Evolutionary conservation across 2,888 invertebrate genomes (phyloP).

Genomic region (Diabrotica balteata): DNA sequence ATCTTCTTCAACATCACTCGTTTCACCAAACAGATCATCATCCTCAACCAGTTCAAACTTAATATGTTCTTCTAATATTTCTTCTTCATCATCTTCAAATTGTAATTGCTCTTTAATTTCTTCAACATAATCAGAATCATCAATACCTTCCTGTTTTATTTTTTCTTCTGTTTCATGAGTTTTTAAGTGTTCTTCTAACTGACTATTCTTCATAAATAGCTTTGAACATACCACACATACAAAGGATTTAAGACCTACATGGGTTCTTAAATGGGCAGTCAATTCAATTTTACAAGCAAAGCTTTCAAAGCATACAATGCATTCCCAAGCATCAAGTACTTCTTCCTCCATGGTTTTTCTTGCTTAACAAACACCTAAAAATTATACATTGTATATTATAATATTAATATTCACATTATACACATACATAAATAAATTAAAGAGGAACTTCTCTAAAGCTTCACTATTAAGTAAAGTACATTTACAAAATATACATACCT

Average conservation of each 20-base stretch:
- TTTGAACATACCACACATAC: conserved; percentile 17
- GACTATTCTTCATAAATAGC: conserved; percentile 18
- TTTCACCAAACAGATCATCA: conserved; percentile 7
- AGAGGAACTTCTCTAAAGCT: not conserved
- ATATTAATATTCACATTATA: too few relatives aligned
- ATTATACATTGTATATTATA: too few relatives aligned
- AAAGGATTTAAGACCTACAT: conserved; percentile 22
- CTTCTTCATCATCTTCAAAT: not conserved
- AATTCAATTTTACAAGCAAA: conserved; percentile 20
- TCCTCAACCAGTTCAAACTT: conserved; percentile 21
- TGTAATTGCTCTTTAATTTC: not conserved
- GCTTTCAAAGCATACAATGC: conserved; percentile 20
- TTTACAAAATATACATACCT: too few relatives aligned
- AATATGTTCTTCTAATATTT: conserved; percentile 18
- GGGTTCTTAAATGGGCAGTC: conserved; percentile 19
- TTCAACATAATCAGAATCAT: not conserved
- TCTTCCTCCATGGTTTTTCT: conserved; percentile 10
- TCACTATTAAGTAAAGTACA: too few relatives aligned
- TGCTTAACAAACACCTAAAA: not conserved
- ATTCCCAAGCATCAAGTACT: conserved; percentile 18
- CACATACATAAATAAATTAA: not conserved
- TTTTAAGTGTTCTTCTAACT: conserved; percentile 15
- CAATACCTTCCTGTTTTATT: not conserved
- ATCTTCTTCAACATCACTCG: conserved; percentile 15
- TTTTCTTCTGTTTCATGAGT: conserved; percentile 5